A percentile compares a stretch with the other conserved stretches of the same genome.
Conservation (phyloP, 2,113 vertebrate genomes). For the Bos javanicus region DNA sequence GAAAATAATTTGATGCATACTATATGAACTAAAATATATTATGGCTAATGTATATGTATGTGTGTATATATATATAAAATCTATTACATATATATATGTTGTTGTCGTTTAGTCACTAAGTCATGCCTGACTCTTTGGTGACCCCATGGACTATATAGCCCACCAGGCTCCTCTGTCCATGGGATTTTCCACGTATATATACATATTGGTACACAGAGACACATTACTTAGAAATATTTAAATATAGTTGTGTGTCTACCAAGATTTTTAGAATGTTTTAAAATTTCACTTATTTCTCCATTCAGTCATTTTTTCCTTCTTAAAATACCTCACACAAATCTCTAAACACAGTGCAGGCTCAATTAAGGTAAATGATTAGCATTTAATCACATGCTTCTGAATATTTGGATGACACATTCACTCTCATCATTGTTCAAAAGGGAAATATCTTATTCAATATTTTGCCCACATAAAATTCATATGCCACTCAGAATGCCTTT, state of each 20-base stretch:
- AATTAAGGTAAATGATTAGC: slow-evolving; percentile 22
- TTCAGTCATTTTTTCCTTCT: neutral
- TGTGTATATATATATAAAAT: neutral
- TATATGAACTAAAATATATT: neutral
- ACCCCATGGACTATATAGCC: neutral
- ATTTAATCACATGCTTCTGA: slow-evolving; percentile 44
- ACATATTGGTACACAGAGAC: neutral
- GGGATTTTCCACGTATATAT: neutral
- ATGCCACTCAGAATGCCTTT: slow-evolving; percentile 19
- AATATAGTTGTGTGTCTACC: neutral
- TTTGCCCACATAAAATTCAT: slow-evolving; percentile 47
- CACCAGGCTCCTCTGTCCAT: neutral
- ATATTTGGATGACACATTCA: neutral
- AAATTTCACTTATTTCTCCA: neutral
- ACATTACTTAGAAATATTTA: neutral
- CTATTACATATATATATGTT: neutral
- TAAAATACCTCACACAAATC: neutral
- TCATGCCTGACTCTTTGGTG: neutral
- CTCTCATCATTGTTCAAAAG: slow-evolving; percentile 9
- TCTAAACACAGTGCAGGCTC: neutral
- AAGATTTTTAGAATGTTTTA: neutral
- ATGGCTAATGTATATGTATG: neutral
- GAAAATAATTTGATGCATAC: neutral
- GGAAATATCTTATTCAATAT: slow-evolving; percentile 21
- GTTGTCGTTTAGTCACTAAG: neutral